Evolutionary conservation across 2,797 vertebrate genomes (phyloP).

Genomic region (Ispidina picta): DNA sequence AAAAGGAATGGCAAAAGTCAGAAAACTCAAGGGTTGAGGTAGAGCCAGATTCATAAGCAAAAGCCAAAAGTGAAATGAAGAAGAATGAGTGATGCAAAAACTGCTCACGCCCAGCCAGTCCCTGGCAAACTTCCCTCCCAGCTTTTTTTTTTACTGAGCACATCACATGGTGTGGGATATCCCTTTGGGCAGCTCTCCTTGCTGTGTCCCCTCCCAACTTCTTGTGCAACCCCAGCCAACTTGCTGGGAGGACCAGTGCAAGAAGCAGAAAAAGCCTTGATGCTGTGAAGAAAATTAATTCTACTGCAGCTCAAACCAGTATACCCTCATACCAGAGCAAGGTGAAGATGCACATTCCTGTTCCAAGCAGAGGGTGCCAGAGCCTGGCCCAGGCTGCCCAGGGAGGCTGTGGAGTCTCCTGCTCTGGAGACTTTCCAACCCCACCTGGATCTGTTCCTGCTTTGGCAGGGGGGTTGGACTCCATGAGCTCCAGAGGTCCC

Average conservation of each 20-base stretch:
- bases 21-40: neutral
- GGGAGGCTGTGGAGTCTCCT: too few relatives aligned
- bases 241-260: accelerated
- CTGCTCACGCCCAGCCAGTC: neutral
- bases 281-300: neutral
- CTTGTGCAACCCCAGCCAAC: neutral
- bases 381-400: too few relatives aligned
- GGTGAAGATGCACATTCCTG: neutral
- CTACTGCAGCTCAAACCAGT: neutral
- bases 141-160: neutral
- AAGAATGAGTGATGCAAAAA: neutral
- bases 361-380: neutral
- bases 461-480: too few relatives aligned
- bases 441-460: too few relatives aligned
- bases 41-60: neutral
- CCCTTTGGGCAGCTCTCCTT: neutral
- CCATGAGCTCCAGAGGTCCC: too few relatives aligned
- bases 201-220: neutral
- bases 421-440: too few relatives aligned
- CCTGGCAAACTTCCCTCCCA: neutral
- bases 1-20: neutral
- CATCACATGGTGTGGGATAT: neutral
- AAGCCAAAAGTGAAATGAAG: neutral
- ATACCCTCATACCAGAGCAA: neutral
- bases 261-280: neutral